Evolutionary conservation across 2,797 vertebrate species (phyloP).

Genomic region (Sebastolobus alascanus): DNA sequence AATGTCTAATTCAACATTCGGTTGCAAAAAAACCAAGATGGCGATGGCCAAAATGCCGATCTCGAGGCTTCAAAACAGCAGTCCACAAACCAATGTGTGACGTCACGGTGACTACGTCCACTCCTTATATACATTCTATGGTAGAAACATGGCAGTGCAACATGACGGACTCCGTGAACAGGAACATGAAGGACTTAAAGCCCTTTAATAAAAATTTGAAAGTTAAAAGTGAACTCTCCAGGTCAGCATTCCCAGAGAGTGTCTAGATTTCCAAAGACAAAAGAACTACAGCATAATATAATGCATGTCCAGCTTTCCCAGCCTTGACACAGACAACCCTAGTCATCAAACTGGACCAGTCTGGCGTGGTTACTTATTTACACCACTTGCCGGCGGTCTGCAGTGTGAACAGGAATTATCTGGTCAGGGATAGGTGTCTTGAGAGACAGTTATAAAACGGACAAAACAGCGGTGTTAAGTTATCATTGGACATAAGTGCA

Average conservation of each 20-base stretch:
- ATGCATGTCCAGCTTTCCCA: background rate
- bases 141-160: too few relatives aligned
- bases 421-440: background rate
- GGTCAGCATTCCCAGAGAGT: background rate
- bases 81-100: too few relatives aligned
- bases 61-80: too few relatives aligned
- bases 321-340: background rate
- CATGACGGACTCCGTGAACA: fast-evolving
- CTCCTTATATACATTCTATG: too few relatives aligned
- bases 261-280: background rate
- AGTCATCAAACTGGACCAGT: background rate
- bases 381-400: conserved; percentile 8
- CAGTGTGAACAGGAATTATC: conserved; percentile 33
- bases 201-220: background rate
- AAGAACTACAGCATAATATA: background rate
- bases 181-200: background rate
- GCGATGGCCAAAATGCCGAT: too few relatives aligned
- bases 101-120: too few relatives aligned
- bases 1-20: too few relatives aligned
- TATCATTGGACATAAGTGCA: background rate
- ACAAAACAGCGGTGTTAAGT: background rate
- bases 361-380: conserved; percentile 61
- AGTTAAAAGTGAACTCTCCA: background rate
- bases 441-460: conserved; percentile 13
- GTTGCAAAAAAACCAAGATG: too few relatives aligned